phyloP scores from a whole-genome alignment of 1,140 invertebrate species.

The Aporrectodea caliginosa region DNA sequence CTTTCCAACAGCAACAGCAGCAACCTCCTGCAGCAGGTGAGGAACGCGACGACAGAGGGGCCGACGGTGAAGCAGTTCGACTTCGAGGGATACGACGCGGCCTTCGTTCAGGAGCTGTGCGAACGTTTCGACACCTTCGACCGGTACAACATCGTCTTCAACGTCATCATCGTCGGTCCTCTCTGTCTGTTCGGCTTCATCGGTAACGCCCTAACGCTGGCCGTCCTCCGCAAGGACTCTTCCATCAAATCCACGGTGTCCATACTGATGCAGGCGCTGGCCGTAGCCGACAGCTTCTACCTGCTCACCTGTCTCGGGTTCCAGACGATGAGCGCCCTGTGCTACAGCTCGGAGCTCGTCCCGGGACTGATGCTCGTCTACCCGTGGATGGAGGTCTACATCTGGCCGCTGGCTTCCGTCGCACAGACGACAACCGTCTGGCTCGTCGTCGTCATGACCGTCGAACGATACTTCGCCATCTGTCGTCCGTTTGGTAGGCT shows the following conservation, averaged over 20 bases:
- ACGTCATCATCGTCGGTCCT: background rate
- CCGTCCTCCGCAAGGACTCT: background rate
- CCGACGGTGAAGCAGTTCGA: too few species aligned
- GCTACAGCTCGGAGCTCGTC: constrained; percentile 7
- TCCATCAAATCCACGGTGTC: background rate
- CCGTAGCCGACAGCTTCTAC: constrained; percentile 4
- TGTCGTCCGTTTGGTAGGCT: constrained; percentile 17
- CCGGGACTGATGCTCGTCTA: constrained; percentile 9
- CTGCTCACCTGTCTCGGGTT: constrained; percentile 10
- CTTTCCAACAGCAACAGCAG: too few species aligned
- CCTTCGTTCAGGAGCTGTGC: too few species aligned
- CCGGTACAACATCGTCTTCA: background rate
- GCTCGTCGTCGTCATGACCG: constrained; percentile 23
- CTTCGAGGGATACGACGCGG: too few species aligned
- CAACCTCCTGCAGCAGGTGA: too few species aligned
- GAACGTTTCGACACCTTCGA: background rate
- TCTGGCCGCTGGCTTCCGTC: constrained; percentile 10
- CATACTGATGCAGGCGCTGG: constrained; percentile 4
- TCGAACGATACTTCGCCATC: constrained; percentile 30
- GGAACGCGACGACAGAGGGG: too few species aligned
- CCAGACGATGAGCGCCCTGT: constrained; percentile 18
- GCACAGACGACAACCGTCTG: constrained; percentile 23
- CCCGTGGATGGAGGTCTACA: constrained; percentile 17
- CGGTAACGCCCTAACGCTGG: background rate
- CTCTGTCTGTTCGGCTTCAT: background rate